Base-by-base conservation (phyloP, 2,797 vertebrate genomes). In the Alectoris magna region DNA sequence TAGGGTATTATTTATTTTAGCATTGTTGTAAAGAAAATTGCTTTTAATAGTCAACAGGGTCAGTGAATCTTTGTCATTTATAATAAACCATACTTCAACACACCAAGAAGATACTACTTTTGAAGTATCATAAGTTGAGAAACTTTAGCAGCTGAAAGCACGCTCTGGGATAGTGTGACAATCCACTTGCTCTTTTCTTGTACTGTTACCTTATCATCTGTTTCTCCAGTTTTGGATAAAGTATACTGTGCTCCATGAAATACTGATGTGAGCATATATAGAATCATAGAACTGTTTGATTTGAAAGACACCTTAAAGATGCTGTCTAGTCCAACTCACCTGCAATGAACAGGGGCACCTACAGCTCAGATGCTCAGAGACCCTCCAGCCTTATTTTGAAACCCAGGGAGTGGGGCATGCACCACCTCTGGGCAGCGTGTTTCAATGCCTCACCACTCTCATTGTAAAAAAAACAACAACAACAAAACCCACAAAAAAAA, bases 191-290 rank as follows among this genome's bases (percentile, higher is more conserved):
- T 29, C 21, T 22, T 8, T 29, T 56, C 62, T 66, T 73, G 51
- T 16, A 13, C 39, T 46, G 8, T 51, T 84, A 39, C 38, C 9
- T 63, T 1, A 2, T 27, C 14, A 0, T 5, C 5, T 23, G 5
- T 49, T 36, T 75, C 46, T 34, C 8, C 3, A 0, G 41, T 46
- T 75, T 6, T 53, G 74, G 34, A 58, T 46, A 22, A 27, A 36
- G 49, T 2, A 11, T 21, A 21, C 3, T 2, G 4, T 9, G 7
- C 36, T 86, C 44, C 10, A 2, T 10, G 70, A 14, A 11, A 11
- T 12, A 11, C 8, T 62, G 72, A 14, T 70, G 56, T 55, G 60
- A 70, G 10, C 12, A 16, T 15, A 15, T 51, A 15, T 51, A 27
- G 49, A 51, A 51, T 51, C 49, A 51, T 14, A 51, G 49, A 51